phyloP scores from a whole-genome alignment of 2,113 vertebrate genomes.

The Clinocottus analis region DNA sequence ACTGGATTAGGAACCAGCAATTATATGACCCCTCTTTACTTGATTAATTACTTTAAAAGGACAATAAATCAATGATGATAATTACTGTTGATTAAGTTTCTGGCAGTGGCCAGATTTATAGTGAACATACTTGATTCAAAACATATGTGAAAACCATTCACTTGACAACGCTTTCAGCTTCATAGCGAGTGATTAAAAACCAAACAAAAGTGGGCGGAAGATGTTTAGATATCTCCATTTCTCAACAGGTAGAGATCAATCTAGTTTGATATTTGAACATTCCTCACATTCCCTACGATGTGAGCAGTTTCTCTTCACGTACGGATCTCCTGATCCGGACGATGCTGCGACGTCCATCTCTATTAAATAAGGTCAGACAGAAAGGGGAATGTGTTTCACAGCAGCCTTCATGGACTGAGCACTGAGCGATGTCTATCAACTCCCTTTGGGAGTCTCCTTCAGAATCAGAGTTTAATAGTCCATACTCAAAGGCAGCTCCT shows the following conservation, averaged over 20 bases:
- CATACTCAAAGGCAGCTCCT: not conserved
- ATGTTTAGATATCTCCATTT: not conserved
- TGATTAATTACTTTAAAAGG: not conserved
- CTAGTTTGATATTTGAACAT: constrained; percentile 27
- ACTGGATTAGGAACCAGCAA: not conserved
- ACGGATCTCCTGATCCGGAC: constrained; percentile 18
- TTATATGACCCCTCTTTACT: not conserved
- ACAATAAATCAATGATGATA: not conserved
- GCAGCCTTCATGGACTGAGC: not conserved
- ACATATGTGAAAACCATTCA: not conserved
- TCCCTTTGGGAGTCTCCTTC: not conserved
- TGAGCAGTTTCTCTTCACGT: constrained; percentile 25
- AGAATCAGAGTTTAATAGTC: not conserved
- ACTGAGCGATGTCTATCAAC: constrained; percentile 12
- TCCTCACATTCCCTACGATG: constrained; percentile 42
- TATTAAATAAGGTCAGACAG: constrained; percentile 15
- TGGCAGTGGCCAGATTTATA: not conserved
- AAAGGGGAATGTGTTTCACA: constrained; percentile 40
- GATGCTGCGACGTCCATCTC: not conserved
- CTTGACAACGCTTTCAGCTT: not conserved
- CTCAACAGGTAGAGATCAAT: constrained; percentile 25
- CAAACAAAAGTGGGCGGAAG: not conserved
- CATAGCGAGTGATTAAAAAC: not conserved
- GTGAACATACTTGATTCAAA: not conserved
- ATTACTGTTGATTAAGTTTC: not conserved